Conservation (phyloP, 2,113 vertebrate species). For the Cynoglossus semilaevis region DNA sequence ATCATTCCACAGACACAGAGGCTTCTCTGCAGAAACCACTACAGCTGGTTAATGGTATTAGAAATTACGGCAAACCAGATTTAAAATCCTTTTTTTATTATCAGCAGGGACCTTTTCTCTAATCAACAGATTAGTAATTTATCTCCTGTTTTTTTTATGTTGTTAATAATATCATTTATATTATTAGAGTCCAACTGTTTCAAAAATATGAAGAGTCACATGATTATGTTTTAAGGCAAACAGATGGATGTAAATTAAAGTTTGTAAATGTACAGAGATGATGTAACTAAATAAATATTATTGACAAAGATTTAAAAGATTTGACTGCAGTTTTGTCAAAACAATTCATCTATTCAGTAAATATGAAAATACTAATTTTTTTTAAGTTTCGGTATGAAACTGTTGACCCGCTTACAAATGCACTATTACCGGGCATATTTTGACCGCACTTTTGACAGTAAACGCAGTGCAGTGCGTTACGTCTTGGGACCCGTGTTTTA, state of each 20-base stretch:
- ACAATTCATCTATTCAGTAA: neutral
- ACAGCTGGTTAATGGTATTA: neutral
- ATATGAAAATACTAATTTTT: too few relatives aligned
- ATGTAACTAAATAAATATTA: conserved; percentile 76
- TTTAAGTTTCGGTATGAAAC: too few relatives aligned
- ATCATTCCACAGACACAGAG: conserved; percentile 31
- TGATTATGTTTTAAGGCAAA: conserved; percentile 49
- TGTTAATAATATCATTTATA: conserved; percentile 15
- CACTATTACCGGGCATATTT: too few relatives aligned
- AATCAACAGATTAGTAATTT: neutral
- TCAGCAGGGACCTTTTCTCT: too few relatives aligned
- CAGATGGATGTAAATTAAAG: conserved; percentile 64
- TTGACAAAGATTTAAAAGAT: conserved; percentile 40
- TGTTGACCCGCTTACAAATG: too few relatives aligned
- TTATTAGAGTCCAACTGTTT: conserved; percentile 31
- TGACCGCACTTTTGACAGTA: too few relatives aligned
- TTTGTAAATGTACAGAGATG: conserved; percentile 78
- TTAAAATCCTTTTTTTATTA: conserved; percentile 5
- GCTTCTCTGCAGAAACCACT: neutral
- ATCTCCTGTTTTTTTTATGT: neutral
- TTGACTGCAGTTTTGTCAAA: neutral
- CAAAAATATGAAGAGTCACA: conserved; percentile 5
- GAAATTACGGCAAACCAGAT: too few relatives aligned
- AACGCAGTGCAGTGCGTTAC: too few relatives aligned
- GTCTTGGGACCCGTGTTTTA: too few relatives aligned